These are phyloP conservation scores for Amphiura filiformis DNA, from an alignment of 35 echinoderm and acorn worm genomes.

Conservation along the genomic window DNA sequence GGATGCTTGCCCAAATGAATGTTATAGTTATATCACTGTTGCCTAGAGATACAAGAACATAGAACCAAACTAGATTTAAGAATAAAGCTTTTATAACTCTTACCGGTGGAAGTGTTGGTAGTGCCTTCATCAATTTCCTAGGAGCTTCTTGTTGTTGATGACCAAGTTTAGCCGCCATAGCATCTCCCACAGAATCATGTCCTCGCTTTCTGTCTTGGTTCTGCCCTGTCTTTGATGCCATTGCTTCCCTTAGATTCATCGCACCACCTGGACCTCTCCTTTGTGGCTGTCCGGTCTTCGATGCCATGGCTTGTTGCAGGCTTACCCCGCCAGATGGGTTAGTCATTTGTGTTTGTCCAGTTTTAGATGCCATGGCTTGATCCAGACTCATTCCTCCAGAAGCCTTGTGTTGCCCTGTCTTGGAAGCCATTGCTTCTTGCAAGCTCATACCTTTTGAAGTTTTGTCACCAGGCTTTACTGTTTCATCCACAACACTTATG, in stretches of 20 bases:
- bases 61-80: not conserved
- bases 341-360: too few relatives aligned
- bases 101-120: not conserved
- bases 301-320: too few relatives aligned
- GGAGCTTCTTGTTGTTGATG: not conserved
- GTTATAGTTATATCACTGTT: too few relatives aligned
- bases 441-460: not conserved
- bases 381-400: too few relatives aligned
- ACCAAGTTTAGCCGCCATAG: not conserved
- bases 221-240: slow-evolving; percentile 16
- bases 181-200: not conserved
- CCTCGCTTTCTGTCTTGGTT: too few relatives aligned
- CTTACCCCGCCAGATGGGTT: too few relatives aligned
- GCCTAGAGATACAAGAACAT: too few relatives aligned
- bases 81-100: not conserved
- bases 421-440: not conserved
- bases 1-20: too few relatives aligned
- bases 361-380: too few relatives aligned
- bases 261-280: not conserved
- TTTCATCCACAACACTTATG: not conserved
- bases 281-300: too few relatives aligned
- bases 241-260: not conserved
- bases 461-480: not conserved
- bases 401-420: not conserved
- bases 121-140: not conserved